Base-by-base conservation (phyloP, 1,140 invertebrate species). In the Pentalonia nigronervosa region DNA sequence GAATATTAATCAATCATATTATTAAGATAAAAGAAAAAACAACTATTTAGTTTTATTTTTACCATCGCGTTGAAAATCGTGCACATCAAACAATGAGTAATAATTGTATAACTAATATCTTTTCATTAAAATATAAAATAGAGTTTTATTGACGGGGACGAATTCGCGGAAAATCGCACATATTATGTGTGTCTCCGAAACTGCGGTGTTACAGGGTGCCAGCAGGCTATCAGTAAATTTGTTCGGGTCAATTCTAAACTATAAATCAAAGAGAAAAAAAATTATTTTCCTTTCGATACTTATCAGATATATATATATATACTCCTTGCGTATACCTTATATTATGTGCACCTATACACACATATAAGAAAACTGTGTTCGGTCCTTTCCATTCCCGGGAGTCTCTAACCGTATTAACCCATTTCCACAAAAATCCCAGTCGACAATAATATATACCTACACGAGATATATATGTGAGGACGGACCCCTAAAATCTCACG, bases 391-490 rank as follows among this genome's bases (percentile, higher is more conserved):
- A 45, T 90, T 67, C 89, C 89, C 56, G 36, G 45, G n/a, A 90
- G 36, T 90, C 56, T 90, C 89, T 90, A 67, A 90, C 89, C 56
- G 56, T 67, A 90, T 90, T 67, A 67, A 90, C 89, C 89, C 60
- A 67, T 90, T 90, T 90, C 30, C 9, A n/a, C 36, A 67, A 67
- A 90, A 60, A 67, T 90, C 56, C 41, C 89, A 45, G 89, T 90
- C 23, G 25, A 60, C 89, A n/a, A 76, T 76, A 76, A 76, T 76
- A 76, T 76, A n/a, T 76, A n/a, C 30, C 11, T 7, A 67, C 60
- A 4, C 60, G n/a, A 67, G 14, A 2, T 56, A 53, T 47, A 20
- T 87, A n/a, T 87, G 45, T 8, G 14, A 7, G 53, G n/a, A 25
- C 7, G 9, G 53, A 36, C 41, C 41, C 23, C 14, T n/a, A 67